Conservation (phyloP, 1,140 invertebrate species). For the Ips nitidus region DNA sequence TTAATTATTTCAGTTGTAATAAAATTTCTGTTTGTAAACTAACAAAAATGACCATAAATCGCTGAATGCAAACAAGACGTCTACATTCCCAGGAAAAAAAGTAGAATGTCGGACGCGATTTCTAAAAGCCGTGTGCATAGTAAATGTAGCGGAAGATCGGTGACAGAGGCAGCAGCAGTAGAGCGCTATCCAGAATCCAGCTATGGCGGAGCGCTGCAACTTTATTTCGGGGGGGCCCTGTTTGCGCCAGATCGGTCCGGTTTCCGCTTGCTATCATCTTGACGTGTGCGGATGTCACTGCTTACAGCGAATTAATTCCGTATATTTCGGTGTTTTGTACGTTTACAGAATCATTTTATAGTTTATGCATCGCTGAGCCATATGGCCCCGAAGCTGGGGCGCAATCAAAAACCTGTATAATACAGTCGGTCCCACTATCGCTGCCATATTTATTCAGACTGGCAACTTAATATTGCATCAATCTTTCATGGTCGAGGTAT, state of each 20-base stretch:
- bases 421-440: background rate
- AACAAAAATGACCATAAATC: background rate
- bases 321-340: conserved; percentile 37
- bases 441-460: conserved; percentile 1
- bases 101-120: conserved; percentile 16
- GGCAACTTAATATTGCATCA: conserved; percentile 17
- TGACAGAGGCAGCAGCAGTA: conserved; percentile 27
- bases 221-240: conserved; percentile 20
- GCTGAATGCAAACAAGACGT: background rate
- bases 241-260: conserved; percentile 32
- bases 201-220: conserved; percentile 17
- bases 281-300: conserved; percentile 34
- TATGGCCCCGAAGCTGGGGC: no score
- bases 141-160: conserved; percentile 31
- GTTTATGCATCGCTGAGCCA: conserved; percentile 27
- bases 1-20: background rate
- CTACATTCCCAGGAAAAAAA: background rate
- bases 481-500: conserved; percentile 19
- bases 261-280: conserved; percentile 33
- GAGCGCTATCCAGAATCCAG: background rate
- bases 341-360: conserved; percentile 34
- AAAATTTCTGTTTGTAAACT: background rate
- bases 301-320: conserved; percentile 34
- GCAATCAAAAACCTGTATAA: background rate
- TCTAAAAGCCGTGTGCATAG: conserved; percentile 27